These are phyloP conservation scores for Monopis laevigella DNA, from an alignment of 2,888 invertebrate genomes.

Conservation along the genomic window DNA sequence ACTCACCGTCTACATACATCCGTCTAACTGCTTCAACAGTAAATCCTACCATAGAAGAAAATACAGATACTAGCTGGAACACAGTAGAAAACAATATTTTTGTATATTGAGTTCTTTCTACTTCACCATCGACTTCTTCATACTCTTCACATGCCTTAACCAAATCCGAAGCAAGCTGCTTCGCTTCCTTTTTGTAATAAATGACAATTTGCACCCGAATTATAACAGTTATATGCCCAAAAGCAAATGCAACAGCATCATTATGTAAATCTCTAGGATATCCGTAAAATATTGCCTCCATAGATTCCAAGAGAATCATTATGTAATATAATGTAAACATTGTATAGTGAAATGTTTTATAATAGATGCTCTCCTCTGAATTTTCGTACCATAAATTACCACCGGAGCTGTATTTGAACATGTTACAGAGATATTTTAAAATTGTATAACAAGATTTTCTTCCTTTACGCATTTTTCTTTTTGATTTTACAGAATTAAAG, in stretches of 20 bases:
- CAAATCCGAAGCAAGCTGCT: slow-evolving; percentile 1
- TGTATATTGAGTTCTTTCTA: slow-evolving; percentile 37
- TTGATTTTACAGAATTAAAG: too few relatives aligned
- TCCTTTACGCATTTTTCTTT: neutral
- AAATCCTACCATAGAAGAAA: slow-evolving; percentile 33
- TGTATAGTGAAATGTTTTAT: neutral
- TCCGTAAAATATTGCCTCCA: slow-evolving; percentile 3
- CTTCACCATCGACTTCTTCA: slow-evolving; percentile 30
- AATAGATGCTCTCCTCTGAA: neutral
- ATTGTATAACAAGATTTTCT: neutral
- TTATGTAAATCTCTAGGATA: slow-evolving; percentile 13
- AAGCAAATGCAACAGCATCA: slow-evolving; percentile 5
- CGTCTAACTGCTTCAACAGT: slow-evolving; percentile 47
- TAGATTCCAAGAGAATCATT: neutral
- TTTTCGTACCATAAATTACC: slow-evolving; percentile 14
- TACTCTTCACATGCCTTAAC: slow-evolving; percentile 22
- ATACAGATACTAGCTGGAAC: slow-evolving; percentile 36
- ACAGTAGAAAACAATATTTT: slow-evolving; percentile 42
- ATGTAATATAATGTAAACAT: neutral
- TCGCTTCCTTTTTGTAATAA: slow-evolving; percentile 1
- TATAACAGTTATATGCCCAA: slow-evolving; percentile 7
- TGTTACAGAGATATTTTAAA: slow-evolving; percentile 6
- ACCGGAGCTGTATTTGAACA: neutral
- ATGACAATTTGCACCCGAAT: neutral
- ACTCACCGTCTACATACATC: slow-evolving; percentile 29